phyloP scores from a whole-genome alignment of 2,888 invertebrate species.

The Drosophila multiciliata region DNA sequence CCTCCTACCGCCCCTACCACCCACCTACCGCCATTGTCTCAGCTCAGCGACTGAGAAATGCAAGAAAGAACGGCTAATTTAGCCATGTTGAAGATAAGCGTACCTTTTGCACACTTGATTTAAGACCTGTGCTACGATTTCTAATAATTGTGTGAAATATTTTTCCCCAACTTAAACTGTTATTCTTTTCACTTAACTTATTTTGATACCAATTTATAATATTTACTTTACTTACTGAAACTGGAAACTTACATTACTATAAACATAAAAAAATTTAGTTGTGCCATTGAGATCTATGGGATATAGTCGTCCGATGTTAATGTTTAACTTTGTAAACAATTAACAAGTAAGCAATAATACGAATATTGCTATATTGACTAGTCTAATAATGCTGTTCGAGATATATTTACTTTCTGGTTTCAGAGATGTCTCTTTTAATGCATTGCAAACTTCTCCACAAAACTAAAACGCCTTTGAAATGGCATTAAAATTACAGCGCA shows the following conservation, averaged over 20 bases:
- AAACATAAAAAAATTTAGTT: background rate
- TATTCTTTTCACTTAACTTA: background rate
- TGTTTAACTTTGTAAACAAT: background rate
- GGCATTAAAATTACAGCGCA: constrained; percentile 47
- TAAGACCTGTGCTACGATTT: background rate
- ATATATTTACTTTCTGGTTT: background rate
- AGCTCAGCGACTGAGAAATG: constrained; percentile 1
- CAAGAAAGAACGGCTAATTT: background rate
- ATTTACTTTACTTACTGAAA: background rate
- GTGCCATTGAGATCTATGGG: background rate
- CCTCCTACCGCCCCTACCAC: background rate
- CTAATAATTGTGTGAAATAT: background rate
- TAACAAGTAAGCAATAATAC: background rate
- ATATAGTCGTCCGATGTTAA: background rate
- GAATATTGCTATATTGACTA: background rate
- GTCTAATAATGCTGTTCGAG: background rate
- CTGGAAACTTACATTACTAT: background rate
- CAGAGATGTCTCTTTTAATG: background rate
- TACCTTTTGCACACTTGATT: background rate
- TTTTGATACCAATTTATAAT: background rate
- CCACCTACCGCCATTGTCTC: constrained; percentile 13
- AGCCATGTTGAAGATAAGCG: background rate
- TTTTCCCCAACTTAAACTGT: background rate
- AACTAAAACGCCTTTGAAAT: background rate
- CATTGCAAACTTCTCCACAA: background rate